Percentiles rank a stretch among this genome's conserved stretches.
These are phyloP conservation scores for Mercenaria mercenaria DNA, from an alignment of 1,140 invertebrate species.

Conservation along the genomic window DNA sequence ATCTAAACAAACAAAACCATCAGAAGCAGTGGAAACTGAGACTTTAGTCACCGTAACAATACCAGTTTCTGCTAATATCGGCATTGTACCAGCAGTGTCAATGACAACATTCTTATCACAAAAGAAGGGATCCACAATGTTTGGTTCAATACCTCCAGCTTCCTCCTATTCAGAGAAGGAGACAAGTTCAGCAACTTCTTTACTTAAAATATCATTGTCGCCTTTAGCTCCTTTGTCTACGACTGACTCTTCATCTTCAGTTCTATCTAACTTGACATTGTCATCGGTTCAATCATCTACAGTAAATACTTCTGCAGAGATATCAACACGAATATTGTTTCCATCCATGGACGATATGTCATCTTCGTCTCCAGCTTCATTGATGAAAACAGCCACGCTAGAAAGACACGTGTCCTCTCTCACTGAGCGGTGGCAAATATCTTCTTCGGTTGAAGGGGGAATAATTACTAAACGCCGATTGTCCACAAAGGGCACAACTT, in stretches of 20 bases:
- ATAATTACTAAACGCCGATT: neutral
- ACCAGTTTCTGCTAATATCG: no score
- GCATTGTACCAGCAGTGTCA: neutral
- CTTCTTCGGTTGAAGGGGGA: neutral
- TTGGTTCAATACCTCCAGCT: no score
- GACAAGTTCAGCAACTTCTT: no score
- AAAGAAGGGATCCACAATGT: neutral
- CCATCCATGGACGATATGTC: neutral
- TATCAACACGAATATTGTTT: no score
- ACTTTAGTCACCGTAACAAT: no score
- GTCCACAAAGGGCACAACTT: neutral
- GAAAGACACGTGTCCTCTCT: neutral
- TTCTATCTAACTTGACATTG: neutral
- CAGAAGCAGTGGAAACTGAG: no score
- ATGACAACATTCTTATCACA: neutral
- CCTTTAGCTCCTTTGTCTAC: no score
- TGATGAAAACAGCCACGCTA: neutral
- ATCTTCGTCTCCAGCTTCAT: neutral
- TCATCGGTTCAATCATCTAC: conserved; percentile 1
- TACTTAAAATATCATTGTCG: no score
- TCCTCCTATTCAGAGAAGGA: no score
- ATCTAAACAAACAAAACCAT: neutral
- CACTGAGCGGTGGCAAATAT: neutral
- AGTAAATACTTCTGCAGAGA: neutral
- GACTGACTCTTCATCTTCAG: neutral